Evolutionary conservation across 2,888 invertebrate species (phyloP).

Genomic region (Zootermopsis nevadensis): DNA sequence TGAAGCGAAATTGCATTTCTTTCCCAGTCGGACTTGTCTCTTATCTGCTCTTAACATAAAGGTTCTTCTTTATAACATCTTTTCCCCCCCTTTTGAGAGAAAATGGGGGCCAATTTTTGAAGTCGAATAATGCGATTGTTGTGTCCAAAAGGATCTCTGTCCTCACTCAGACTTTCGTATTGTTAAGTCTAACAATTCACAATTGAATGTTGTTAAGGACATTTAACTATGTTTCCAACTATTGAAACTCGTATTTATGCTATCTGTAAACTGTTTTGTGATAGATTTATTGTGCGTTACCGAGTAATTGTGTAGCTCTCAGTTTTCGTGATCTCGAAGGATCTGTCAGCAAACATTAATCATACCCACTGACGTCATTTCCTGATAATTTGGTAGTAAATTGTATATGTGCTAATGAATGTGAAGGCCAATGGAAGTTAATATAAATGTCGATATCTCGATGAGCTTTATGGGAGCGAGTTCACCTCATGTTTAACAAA

Average conservation of each 20-base stretch:
- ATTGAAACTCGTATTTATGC: not conserved
- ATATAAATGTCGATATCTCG: too few relatives aligned
- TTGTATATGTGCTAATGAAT: too few relatives aligned
- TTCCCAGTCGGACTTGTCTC: conserved; percentile 32
- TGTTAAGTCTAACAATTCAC: not conserved
- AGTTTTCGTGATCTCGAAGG: not conserved
- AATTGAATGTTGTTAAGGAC: conserved; percentile 13
- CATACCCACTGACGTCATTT: too few relatives aligned
- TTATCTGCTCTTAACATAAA: conserved; percentile 23
- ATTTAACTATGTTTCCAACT: not conserved
- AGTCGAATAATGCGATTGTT: conserved; percentile 30
- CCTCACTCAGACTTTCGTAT: not conserved
- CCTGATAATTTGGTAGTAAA: too few relatives aligned
- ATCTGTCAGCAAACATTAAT: too few relatives aligned
- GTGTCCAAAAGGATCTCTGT: conserved; percentile 26
- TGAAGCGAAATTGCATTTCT: conserved; percentile 32
- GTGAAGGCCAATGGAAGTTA: too few relatives aligned
- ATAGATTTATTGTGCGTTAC: not conserved
- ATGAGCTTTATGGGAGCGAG: too few relatives aligned
- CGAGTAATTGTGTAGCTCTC: not conserved
- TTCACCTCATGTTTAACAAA: too few relatives aligned
- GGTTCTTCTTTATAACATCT: not conserved
- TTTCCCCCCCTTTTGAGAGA: not conserved
- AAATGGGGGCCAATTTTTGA: conserved; percentile 15
- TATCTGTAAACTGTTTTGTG: not conserved